Percentiles rank a stretch among this genome's conserved stretches.
phyloP scores from a whole-genome alignment of 2,113 vertebrate genomes.

The Cryptomyrus ogoouensis region DNA sequence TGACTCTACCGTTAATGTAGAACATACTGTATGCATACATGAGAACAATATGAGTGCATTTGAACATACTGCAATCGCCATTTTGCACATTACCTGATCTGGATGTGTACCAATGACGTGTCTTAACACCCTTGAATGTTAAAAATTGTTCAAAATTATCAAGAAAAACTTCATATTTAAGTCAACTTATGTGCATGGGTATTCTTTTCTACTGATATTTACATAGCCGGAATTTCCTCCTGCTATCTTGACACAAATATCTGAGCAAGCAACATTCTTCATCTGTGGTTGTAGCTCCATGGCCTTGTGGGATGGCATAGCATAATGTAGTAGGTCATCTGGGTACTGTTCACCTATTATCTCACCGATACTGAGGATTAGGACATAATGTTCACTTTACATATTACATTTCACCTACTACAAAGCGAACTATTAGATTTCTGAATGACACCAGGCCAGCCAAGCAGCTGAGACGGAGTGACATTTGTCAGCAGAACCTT shows the following conservation, averaged over 20 bases:
- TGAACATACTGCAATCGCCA: background rate
- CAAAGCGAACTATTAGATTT: background rate
- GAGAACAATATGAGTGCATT: background rate
- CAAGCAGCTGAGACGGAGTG: background rate
- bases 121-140: too few relatives aligned
- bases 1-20: too few relatives aligned
- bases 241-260: background rate
- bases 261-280: background rate
- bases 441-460: background rate
- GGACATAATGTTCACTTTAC: background rate
- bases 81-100: background rate
- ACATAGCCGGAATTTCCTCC: background rate
- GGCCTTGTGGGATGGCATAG: background rate
- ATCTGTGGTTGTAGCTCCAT: background rate
- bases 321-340: background rate
- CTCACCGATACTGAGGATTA: background rate
- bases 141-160: background rate
- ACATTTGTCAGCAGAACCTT: background rate
- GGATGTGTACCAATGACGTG: background rate
- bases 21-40: background rate
- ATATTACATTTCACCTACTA: background rate
- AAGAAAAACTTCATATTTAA: background rate
- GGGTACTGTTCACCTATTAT: background rate
- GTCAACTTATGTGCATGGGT: background rate
- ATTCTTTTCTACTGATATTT: background rate